Evolutionary conservation across 2,888 invertebrate genomes (phyloP), one percentile per base, ranked within the genome.

Genomic region (Rhyacophila evoluta): DNA sequence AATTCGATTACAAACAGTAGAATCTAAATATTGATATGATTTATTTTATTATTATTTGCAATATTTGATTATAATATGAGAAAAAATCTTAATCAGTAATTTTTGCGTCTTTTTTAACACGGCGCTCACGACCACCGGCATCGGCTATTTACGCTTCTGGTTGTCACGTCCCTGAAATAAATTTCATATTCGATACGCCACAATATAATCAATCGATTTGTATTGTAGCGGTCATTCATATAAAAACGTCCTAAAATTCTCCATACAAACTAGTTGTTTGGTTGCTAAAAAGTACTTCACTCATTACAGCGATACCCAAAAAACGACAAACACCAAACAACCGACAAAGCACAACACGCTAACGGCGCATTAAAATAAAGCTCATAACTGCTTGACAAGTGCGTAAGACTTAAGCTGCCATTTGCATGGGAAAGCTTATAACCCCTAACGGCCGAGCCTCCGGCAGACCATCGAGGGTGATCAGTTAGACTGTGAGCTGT

Each of bases 381-480:
- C 6, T 19, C 12, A 74, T 29, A 73, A 74, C 76, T 69, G 69
- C 36, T 15, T 70, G 69, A 29, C 73, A 39, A 68, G 39, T 12
- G 69, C 15, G 11, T 36, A n/a, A 37, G n/a, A 41, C 36, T 19
- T 39, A 74, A 29, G 70, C 33, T 29, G 68, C 73, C 28, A 72
- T 68, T 72, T 68, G 67, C 39, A 79, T 55, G 74, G 72, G 76
- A 74, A 77, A 69, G 70, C 38, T 28, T 67, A 77, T 79, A 79
- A 77, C 79, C 79, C 79, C 79, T 76, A 74, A 79, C 79, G 79
- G 79, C 77, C 79, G 73, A 77, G 79, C 79, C 74, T 76, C 79
- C 41, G 68, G 77, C 79, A 68, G 79, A 77, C 79, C 77, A 79
- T 70, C 36, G 72, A 75, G 75, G 41, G 39, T 41, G 10, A 55